A percentile compares a stretch with the other conserved stretches of the same genome.
These are phyloP conservation scores for Junco hyemalis DNA, from an alignment of 2,113 vertebrate genomes.

Conservation along the genomic window DNA sequence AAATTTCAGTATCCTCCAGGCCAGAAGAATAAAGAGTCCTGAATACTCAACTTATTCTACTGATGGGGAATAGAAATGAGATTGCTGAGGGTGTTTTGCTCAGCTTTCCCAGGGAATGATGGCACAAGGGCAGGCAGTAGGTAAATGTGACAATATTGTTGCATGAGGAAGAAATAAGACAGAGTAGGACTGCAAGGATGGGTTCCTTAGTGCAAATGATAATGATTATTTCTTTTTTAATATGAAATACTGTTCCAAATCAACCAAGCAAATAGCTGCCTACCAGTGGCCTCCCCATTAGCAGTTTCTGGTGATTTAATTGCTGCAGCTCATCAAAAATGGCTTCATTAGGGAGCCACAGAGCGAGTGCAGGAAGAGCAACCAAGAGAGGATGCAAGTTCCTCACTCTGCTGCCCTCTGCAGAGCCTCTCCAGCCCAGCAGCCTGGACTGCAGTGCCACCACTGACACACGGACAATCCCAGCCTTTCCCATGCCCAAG, in stretches of 20 bases:
- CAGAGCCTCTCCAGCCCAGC: slow-evolving; percentile 27
- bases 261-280: not conserved
- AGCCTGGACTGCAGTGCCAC: not conserved
- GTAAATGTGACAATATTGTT: not conserved
- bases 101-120: accelerated
- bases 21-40: not conserved
- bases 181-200: not conserved
- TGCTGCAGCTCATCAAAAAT: not conserved
- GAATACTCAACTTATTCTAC: not conserved
- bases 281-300: not conserved
- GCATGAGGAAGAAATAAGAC: not conserved
- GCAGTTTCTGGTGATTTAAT: not conserved
- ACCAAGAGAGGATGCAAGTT: not conserved
- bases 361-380: not conserved
- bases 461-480: not conserved
- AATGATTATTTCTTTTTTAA: not conserved
- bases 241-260: not conserved
- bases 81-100: not conserved
- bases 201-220: not conserved
- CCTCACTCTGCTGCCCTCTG: slow-evolving; percentile 55
- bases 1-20: not conserved
- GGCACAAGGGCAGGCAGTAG: not conserved
- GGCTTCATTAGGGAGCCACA: not conserved
- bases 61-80: not conserved
- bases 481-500: not conserved